Percentiles rank a stretch among this genome's conserved stretches.
Evolutionary conservation across 37 sponge, comb jelly and placozoan species (phyloP).

Genomic region (Petrosia ficiformis): DNA sequence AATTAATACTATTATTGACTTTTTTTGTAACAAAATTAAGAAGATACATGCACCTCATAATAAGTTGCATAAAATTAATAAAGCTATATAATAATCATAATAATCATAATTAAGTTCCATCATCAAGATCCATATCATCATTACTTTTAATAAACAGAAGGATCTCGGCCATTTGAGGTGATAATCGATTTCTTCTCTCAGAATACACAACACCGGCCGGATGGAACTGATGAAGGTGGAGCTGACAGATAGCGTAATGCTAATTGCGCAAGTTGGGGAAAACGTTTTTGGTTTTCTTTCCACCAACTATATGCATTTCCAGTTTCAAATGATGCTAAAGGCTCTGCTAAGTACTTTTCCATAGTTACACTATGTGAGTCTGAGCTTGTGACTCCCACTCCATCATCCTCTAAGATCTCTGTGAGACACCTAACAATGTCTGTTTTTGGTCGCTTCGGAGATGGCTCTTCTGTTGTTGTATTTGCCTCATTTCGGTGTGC

Average conservation of each 20-base stretch:
- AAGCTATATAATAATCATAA: not conserved
- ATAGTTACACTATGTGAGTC: not conserved
- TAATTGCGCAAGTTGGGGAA: not conserved
- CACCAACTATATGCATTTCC: slow-evolving; percentile 15
- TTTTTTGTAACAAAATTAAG: not conserved
- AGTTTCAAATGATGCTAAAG: slow-evolving; percentile 4
- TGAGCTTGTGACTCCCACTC: not conserved
- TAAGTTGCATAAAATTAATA: not conserved
- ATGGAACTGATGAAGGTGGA: slow-evolving; percentile 26
- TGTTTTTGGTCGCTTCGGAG: not conserved
- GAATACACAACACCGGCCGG: slow-evolving; percentile 23
- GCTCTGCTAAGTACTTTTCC: slow-evolving; percentile 11
- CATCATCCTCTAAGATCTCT: slow-evolving; percentile 17
- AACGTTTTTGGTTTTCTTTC: slow-evolving; percentile 4
- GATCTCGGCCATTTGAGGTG: slow-evolving; percentile 15
- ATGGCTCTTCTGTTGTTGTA: not conserved
- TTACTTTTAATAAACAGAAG: slow-evolving; percentile 32
- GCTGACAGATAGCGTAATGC: slow-evolving; percentile 12
- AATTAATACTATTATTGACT: not conserved
- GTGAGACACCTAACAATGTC: slow-evolving; percentile 3
- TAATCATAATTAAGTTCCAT: not conserved
- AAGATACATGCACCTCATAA: not conserved
- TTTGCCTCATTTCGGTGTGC: not conserved
- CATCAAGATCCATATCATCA: not conserved
- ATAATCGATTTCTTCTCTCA: slow-evolving; percentile 6